Evolutionary conservation across 37 sponge, comb jelly and placozoan species (phyloP).

Genomic region (Ianthella basta): DNA sequence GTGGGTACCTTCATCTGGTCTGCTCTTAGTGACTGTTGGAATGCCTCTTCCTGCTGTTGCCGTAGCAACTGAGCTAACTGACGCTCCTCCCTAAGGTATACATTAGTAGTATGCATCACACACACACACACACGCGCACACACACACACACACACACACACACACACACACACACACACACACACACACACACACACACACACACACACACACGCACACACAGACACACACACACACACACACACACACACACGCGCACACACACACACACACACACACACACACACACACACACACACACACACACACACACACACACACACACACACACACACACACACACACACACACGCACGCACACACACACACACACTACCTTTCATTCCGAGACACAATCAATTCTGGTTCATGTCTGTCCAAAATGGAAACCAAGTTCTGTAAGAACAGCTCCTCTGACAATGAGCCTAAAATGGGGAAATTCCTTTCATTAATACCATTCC

Average conservation of each 20-base stretch:
- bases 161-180: too few relatives aligned
- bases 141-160: neutral
- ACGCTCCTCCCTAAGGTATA: slow-evolving; percentile 29
- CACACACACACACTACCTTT: slow-evolving; percentile 59
- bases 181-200: too few relatives aligned
- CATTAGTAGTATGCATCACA: neutral
- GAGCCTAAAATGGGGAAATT: neutral
- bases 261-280: slow-evolving; percentile 29
- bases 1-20: slow-evolving; percentile 63
- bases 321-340: slow-evolving; percentile 24
- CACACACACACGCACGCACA: slow-evolving; percentile 27
- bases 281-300: slow-evolving; percentile 1
- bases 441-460: neutral
- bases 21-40: slow-evolving; percentile 54
- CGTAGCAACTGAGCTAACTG: slow-evolving; percentile 57
- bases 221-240: slow-evolving; percentile 11
- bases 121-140: neutral
- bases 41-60: slow-evolving; percentile 75
- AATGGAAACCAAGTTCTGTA: neutral
- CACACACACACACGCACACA: neutral
- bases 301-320: slow-evolving; percentile 26
- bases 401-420: slow-evolving; percentile 58
- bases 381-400: slow-evolving; percentile 67
- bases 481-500: neutral
- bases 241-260: slow-evolving; percentile 18